Base-by-base conservation (phyloP, 2,113 vertebrate genomes). In the Microtus montanus region DNA sequence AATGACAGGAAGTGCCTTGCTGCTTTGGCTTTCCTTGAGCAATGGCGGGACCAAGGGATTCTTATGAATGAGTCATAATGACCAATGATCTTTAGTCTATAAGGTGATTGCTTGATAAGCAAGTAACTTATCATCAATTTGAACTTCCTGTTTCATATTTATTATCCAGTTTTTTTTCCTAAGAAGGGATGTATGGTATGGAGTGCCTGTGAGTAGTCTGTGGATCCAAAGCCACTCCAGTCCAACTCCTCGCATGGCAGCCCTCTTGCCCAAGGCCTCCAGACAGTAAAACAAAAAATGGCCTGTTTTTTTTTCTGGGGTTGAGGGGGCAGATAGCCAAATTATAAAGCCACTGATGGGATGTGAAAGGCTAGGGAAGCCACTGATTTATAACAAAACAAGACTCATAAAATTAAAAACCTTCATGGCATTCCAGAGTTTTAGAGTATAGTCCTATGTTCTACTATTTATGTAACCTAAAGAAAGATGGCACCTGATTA, bases 91-190 rank as follows among this genome's bases (percentile, higher is more conserved):
- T 96, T 89, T 93, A 75, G 85, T 92, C 10, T 7, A 78, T 78
- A 91, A 96, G 84, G 74, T 79, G 91, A 61, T 90, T 26, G 47
- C 82, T 93, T 88, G 95, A 86, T 96, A 96, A 96, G 86, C n/a
- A 92, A 30, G 22, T 66, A 71, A 22, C 73, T 93, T 75, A 54
- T 77, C 64, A 64, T 87, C 49, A 41, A 19, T 75, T 63, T 96
- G 95, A 30, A 94, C 68, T 92, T 94, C 80, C 88, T 92, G 20
- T 97, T 93, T 93, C 38, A 93, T 70, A 73, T 61, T 89, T 89
- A 92, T 86, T 82, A 80, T 84, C 20, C 33, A 77, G 44, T 54
- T 78, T 70, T 77, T 20, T 91, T 64, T 66, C 1, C 41, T 71
- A 38, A 78, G 84, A 77, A 58, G 1, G 28, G 89, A 77, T 92